phyloP scores from a whole-genome alignment of 2,113 vertebrate genomes.

The Macroglossus sobrinus region DNA sequence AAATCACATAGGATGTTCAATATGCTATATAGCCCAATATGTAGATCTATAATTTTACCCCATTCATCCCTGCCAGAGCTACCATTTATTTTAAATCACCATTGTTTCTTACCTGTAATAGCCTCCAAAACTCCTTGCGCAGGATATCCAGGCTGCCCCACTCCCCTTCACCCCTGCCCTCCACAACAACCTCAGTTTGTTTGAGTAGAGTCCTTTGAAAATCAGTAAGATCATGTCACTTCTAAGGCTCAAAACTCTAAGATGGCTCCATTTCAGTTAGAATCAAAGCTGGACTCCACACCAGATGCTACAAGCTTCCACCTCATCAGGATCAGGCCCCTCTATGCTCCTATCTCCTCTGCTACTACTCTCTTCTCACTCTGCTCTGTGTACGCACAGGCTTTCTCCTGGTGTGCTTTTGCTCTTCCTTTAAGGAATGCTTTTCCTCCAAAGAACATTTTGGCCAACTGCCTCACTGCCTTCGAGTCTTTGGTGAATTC shows the following conservation, averaged over 20 bases:
- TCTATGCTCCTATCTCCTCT: not conserved
- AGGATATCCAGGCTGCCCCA: not conserved
- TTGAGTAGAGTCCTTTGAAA: not conserved
- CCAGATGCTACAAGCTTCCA: not conserved
- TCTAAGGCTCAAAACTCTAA: not conserved
- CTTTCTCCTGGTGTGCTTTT: not conserved
- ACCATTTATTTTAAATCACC: not conserved
- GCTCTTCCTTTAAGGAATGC: not conserved
- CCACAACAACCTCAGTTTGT: not conserved
- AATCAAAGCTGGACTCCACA: not conserved
- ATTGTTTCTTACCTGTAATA: not conserved
- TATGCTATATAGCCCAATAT: too few species aligned
- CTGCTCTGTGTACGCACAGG: not conserved
- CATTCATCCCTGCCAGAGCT: not conserved
- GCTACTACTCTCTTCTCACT: not conserved
- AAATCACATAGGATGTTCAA: not conserved
- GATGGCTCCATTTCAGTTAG: not conserved
- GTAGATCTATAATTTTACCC: not conserved
- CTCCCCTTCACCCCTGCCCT: too few species aligned
- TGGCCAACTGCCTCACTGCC: not conserved
- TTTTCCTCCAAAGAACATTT: not conserved
- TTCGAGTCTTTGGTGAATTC: not conserved
- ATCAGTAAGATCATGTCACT: not conserved
- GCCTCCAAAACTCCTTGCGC: not conserved
- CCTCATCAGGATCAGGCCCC: rapidly evolving